Base-by-base conservation (phyloP, 2,888 invertebrate genomes). In the Ochropleura plecta region DNA sequence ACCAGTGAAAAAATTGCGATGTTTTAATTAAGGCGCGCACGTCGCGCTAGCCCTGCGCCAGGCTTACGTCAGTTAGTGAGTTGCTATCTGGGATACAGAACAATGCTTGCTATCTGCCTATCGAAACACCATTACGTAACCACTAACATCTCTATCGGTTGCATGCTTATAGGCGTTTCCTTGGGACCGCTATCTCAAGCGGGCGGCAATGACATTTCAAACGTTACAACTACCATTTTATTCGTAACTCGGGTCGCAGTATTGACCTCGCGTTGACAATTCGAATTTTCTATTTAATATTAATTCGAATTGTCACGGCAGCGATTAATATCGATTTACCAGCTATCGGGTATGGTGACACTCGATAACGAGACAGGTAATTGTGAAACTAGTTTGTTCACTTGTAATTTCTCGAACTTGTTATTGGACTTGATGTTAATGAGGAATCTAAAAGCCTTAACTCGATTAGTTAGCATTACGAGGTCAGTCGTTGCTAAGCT, bases 91-190 rank as follows among this genome's bases (percentile, higher is more conserved):
- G 91, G 90, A 92, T 91, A 91, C 88, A 90, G 92, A 94, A 95
- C 95, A 94, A 95, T 94, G 91, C 92, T 91, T 90, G 87, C 89
- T 91, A 90, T 90, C 92, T 88, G 83, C 90, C 90, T 89, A 93
- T 93, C 90, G 91, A 90, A 90, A 91, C 91, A 89, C 87, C 84
- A 88, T 93, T 93, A 90, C 93, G 93, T 92, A 93, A 94, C 89
- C 93, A 92, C 93, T 91, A 90, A 93, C 92, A 90, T 93, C 92
- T 93, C 91, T 91, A 92, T 93, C 90, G 72, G 69, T 51, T 70
- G 81, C 78, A 78, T 65, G 57, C 48, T 16, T 48, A 14, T 12
- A 71, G 71, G 76, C 79, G 82, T 88, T 86, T 87, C 88, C 86
- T 88, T 88, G 85, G 82, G 85, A n/a, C 68, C 65, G 66, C 78